Evolutionary conservation across 2,113 vertebrate species (phyloP).

Genomic region (Gila orcuttii): DNA sequence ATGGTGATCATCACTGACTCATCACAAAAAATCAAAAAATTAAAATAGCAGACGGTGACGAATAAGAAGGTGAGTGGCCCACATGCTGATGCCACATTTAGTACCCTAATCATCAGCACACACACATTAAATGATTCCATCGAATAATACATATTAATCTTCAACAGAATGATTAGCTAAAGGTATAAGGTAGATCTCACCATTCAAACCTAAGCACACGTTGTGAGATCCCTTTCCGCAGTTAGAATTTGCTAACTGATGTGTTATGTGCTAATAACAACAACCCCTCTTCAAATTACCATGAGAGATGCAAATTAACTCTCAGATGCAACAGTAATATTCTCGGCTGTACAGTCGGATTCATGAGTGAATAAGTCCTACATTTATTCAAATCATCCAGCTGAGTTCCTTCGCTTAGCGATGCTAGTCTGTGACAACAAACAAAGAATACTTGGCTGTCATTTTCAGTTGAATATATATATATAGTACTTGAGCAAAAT

Average conservation of each 20-base stretch:
- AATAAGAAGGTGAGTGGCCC: constrained; percentile 33
- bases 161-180: constrained; percentile 27
- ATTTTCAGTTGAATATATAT: constrained; percentile 51
- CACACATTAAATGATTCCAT: not conserved
- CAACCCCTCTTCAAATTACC: constrained; percentile 20
- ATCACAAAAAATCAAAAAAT: constrained; percentile 36
- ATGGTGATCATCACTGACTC: constrained; percentile 52
- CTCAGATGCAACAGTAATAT: not conserved
- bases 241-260: not conserved
- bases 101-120: constrained; percentile 20
- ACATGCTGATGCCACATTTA: constrained; percentile 6
- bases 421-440: constrained; percentile 43
- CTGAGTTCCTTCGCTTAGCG: constrained; percentile 23
- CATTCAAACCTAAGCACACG: not conserved
- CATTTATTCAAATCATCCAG: constrained; percentile 24
- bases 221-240: not conserved
- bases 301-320: constrained; percentile 21
- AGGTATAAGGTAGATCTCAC: not conserved
- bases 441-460: constrained; percentile 50
- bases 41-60: constrained; percentile 50
- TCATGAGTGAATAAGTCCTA: constrained; percentile 1
- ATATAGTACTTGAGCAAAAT: constrained; percentile 57
- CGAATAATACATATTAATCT: constrained; percentile 34
- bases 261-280: constrained; percentile 9
- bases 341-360: not conserved